phyloP scores from a whole-genome alignment of 2,888 invertebrate species.

The Hedya salicella region DNA sequence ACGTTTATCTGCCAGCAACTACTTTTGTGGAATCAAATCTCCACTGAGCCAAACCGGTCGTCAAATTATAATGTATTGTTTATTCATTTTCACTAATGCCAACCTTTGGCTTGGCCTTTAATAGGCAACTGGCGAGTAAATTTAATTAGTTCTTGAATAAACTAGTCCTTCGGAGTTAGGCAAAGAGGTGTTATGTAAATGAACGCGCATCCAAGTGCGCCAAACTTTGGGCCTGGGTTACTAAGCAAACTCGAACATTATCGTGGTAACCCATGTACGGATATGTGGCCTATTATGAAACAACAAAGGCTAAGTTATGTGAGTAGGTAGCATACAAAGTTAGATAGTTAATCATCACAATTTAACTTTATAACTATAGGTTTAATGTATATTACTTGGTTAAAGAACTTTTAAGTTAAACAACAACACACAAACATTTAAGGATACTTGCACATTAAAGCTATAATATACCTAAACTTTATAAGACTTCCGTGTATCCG shows the following conservation, averaged over 20 bases:
- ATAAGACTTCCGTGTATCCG: too few species aligned
- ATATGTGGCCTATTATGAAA: slow-evolving; percentile 25
- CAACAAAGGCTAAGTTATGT: slow-evolving; percentile 31
- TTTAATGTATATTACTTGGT: not conserved
- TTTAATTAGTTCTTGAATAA: slow-evolving; percentile 34
- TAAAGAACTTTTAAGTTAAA: not conserved
- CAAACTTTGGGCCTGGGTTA: slow-evolving; percentile 43
- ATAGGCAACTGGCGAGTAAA: slow-evolving; percentile 27
- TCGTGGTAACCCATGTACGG: slow-evolving; percentile 26
- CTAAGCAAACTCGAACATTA: slow-evolving; percentile 41
- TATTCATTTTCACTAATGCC: too few species aligned
- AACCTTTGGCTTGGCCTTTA: not conserved
- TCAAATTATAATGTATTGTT: too few species aligned
- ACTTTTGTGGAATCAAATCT: too few species aligned
- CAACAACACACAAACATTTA: not conserved
- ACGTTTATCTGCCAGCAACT: too few species aligned
- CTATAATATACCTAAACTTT: too few species aligned
- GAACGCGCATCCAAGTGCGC: slow-evolving; percentile 58
- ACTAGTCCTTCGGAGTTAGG: slow-evolving; percentile 46
- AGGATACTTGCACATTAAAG: too few species aligned
- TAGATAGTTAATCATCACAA: slow-evolving; percentile 7
- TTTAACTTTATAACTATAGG: not conserved
- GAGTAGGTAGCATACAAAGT: slow-evolving; percentile 6
- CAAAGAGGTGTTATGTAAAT: slow-evolving; percentile 65
- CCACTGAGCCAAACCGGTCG: too few species aligned